Base-by-base conservation (phyloP, 2,113 vertebrate genomes). In the Eublepharis macularius region DNA sequence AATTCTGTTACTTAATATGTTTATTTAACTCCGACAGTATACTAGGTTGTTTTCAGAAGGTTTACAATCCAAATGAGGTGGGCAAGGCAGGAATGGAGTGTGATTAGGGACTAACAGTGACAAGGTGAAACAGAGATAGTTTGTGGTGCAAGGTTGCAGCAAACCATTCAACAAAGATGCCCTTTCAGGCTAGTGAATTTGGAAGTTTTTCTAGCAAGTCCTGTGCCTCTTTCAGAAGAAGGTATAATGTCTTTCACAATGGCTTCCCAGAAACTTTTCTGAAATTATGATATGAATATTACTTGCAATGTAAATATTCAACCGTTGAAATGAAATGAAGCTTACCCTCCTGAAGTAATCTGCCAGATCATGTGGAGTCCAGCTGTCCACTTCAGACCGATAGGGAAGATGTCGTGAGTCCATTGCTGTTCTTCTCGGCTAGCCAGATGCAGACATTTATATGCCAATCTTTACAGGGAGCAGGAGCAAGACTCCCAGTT, bases 341-440 rank as follows among this genome's bases (percentile, higher is more conserved):
- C 96, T 96, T 85, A 97, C 97, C 94, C 3, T 95, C 92, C 82
- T 96, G 88, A 97, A 97, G 78, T 98, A 98, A 1, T 98, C 97
- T 0, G 98, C 97, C 19, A 99, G 92, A 51, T 95, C 94, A 24
- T 96, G 95, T 0, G 98, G 89, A 68, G 93, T 96, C 98, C 98
- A 99, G 0, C 82, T 73, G 88, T 96, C 90, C 90, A 99, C 97
- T 9, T 98, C 97, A 0, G 96, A 95, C 88, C 96, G 97, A 83
- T 96, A 95, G 4, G 97, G 98, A 66, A 97, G 49, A 0, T 93
- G 95, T 32, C 95, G 92, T 39, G 93, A 93, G 88, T 97, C 98
- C 98, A 99, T 99, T 47, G 65, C 4, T 29, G 78, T 1, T 26
- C 83, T 70, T 49, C 2, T 78, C 36, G 70, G 1, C 29, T 1